Evolutionary conservation across 2,888 invertebrate genomes (phyloP), one percentile per base, ranked within the genome.

Genomic region (Catocala nupta): DNA sequence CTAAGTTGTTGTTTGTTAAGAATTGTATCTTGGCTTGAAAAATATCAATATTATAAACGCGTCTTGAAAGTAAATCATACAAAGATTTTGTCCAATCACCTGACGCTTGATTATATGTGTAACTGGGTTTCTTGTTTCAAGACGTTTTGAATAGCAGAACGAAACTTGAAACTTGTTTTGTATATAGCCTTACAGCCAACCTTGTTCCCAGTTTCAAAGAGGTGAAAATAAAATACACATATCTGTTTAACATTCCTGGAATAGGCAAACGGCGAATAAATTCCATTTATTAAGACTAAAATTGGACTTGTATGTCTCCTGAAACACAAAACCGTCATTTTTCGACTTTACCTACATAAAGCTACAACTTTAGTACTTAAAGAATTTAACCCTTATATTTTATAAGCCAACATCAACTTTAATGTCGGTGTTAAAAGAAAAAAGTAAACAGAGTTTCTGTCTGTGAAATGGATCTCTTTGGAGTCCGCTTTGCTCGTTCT

Each of bases 391-490:
- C 69, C 68, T 61, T 81, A 59, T 56, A 68, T 59, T 66, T 64
- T 47, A 52, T 60, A 78, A 66, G 65, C 66, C 61, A 71, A 63
- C 72, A 75, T 75, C 59, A 78, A 75, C 59, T 65, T 67, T 72
- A 71, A 78, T 72, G 66, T 57, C 59, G 50, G 65, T 53, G 70
- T 68, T 70, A 72, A 78, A 74, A 65, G 70, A 79, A 78, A 78
- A 70, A 68, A 69, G 70, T 69, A 73, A 71, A 73, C 68, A 71
- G 63, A 73, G 69, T 73, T 75, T 62, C 59, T 56, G 58, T 67
- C 63, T 64, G 62, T 67, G 63, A 71, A 75, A 78, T 74, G 71
- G 64, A 73, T 75, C 70, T 73, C 68, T 65, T 65, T 63, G 63
- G 69, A 72, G 59, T 60, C 50, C 66, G 70, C 60, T 75, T 69